Conservation (phyloP, 2,888 invertebrate genomes). For the Eumerus sabulonum region DNA sequence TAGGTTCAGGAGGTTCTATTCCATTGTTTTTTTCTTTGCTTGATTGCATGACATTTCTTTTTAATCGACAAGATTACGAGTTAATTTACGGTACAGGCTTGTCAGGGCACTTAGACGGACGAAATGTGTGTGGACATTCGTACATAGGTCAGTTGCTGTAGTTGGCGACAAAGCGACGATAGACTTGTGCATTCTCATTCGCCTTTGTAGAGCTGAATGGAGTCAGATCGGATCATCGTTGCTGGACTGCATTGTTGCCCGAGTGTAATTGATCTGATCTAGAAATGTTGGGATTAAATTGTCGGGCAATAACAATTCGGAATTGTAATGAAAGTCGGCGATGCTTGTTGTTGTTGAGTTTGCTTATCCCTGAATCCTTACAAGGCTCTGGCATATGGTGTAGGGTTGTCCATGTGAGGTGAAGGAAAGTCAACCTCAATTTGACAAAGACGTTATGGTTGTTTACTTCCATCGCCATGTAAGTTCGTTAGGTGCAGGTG, state of each 20-base stretch:
- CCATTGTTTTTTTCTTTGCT: conserved; percentile 13
- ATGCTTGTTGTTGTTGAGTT: too few species aligned
- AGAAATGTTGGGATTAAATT: conserved; percentile 20
- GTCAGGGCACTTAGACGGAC: too few species aligned
- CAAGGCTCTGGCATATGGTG: too few species aligned
- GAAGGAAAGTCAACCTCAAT: too few species aligned
- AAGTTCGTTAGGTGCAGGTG: too few species aligned
- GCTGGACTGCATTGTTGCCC: background rate
- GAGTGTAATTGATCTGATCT: conserved; percentile 57
- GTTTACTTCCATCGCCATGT: too few species aligned
- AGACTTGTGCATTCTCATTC: conserved; percentile 38
- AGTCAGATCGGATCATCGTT: conserved; percentile 13
- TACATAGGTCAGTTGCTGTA: conserved; percentile 63
- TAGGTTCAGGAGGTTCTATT: conserved; percentile 43
- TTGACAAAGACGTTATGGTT: too few species aligned
- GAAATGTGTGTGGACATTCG: too few species aligned
- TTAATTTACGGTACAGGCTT: conserved; percentile 57
- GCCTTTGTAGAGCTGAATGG: background rate
- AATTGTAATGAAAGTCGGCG: background rate
- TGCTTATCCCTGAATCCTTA: too few species aligned
- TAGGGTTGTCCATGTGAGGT: too few species aligned
- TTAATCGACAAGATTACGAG: conserved; percentile 64
- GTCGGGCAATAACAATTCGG: background rate
- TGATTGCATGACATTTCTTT: conserved; percentile 53
- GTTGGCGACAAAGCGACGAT: conserved; percentile 31